A percentile compares a stretch with the other conserved stretches of the same genome.
Evolutionary conservation across 2,113 vertebrate genomes (phyloP).

Genomic region (Labeo catla): DNA sequence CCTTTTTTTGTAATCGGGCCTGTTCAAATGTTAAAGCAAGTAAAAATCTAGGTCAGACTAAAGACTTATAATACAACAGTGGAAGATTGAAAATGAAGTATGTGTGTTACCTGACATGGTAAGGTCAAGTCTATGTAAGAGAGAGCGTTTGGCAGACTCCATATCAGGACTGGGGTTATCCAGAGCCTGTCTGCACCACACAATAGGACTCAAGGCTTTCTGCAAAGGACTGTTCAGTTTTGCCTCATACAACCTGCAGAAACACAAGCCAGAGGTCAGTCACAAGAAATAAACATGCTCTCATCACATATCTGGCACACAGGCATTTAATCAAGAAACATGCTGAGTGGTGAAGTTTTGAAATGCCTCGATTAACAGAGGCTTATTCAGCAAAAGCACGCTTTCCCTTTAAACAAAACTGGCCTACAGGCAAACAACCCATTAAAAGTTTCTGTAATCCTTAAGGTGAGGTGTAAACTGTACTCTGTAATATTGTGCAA

Average conservation of each 20-base stretch:
- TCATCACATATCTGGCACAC: not conserved
- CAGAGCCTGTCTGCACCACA: slow-evolving; percentile 95
- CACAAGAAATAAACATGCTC: slow-evolving; percentile 31
- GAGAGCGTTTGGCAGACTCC: slow-evolving; percentile 95
- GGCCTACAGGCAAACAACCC: not conserved
- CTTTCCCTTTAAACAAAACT: not conserved
- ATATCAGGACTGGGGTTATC: slow-evolving; percentile 96
- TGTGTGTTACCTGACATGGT: slow-evolving; percentile 87
- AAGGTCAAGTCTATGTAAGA: slow-evolving; percentile 95
- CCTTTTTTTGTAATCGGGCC: not conserved
- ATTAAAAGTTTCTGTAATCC: slow-evolving; percentile 1
- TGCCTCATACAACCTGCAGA: slow-evolving; percentile 88
- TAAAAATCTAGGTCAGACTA: not conserved
- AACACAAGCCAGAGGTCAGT: slow-evolving; percentile 32
- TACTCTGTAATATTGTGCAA: not conserved
- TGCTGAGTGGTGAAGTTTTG: not conserved
- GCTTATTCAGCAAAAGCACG: slow-evolving; percentile 4
- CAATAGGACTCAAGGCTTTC: slow-evolving; percentile 89
- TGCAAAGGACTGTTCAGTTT: slow-evolving; percentile 91
- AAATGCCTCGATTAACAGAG: not conserved
- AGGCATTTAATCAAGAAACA: slow-evolving; percentile 6
- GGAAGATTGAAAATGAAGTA: not conserved
- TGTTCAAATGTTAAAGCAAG: not conserved
- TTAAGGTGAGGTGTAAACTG: slow-evolving; percentile 16
- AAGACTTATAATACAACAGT: not conserved